Conservation (phyloP, 2,113 vertebrate genomes). For the Urocynchramus pylzowi region DNA sequence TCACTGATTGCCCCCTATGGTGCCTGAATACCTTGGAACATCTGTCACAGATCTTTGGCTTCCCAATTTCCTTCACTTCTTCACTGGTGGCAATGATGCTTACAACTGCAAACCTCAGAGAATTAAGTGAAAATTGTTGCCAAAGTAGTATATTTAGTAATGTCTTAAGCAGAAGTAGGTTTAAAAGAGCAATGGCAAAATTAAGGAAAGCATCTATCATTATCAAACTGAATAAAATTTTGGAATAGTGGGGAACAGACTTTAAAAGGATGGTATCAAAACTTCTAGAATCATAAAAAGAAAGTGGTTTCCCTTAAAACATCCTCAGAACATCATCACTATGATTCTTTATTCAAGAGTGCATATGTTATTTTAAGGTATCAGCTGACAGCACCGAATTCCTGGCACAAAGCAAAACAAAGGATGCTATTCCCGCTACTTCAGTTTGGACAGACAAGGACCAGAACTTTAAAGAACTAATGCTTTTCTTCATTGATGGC, state of each 20-base stretch:
- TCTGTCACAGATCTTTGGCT: neutral
- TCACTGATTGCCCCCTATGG: neutral
- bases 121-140: neutral
- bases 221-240: neutral
- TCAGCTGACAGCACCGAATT: neutral
- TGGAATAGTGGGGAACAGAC: neutral
- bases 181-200: neutral
- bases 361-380: neutral
- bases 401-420: neutral
- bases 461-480: neutral
- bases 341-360: neutral
- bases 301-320: neutral
- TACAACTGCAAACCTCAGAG: neutral
- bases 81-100: neutral
- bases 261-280: neutral
- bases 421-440: neutral
- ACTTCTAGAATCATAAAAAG: neutral
- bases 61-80: neutral
- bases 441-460: neutral
- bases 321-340: neutral
- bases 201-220: neutral
- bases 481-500: neutral
- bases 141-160: neutral
- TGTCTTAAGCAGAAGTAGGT: neutral
- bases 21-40: neutral